These are phyloP conservation scores for Arion vulgaris DNA, from an alignment of 1,140 invertebrate species.

Conservation along the genomic window DNA sequence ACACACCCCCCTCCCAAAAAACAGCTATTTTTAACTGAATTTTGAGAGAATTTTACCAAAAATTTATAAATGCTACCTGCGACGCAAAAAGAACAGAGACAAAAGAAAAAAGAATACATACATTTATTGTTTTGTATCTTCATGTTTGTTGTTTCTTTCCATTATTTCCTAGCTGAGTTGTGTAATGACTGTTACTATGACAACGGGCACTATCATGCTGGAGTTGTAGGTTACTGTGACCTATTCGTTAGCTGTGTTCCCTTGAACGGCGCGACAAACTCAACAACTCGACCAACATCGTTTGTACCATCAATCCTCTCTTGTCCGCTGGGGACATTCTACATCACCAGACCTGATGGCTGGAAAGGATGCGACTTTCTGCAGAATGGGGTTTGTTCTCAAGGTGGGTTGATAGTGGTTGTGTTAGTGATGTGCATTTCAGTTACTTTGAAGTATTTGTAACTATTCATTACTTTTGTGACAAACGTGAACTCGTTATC, in stretches of 20 bases:
- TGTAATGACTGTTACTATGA: constrained; percentile 37
- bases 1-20: too few relatives aligned
- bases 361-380: constrained; percentile 18
- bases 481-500: too few relatives aligned
- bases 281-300: background rate
- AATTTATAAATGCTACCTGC: too few relatives aligned
- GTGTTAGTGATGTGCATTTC: too few relatives aligned
- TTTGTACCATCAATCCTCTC: constrained; percentile 18
- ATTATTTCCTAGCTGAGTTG: background rate
- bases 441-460: too few relatives aligned
- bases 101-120: too few relatives aligned
- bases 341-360: constrained; percentile 12
- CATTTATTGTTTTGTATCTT: too few relatives aligned
- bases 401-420: constrained; percentile 9
- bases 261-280: background rate
- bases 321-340: constrained; percentile 39
- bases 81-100: too few relatives aligned
- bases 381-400: background rate
- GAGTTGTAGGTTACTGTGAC: constrained; percentile 34
- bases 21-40: too few relatives aligned
- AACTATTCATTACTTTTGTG: too few relatives aligned
- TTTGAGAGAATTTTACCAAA: too few relatives aligned
- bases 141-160: too few relatives aligned
- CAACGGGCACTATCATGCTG: constrained; percentile 41
- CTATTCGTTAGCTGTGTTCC: constrained; percentile 40